phyloP scores from a whole-genome alignment of 2,888 invertebrate genomes.

The Helobdella robusta region DNA sequence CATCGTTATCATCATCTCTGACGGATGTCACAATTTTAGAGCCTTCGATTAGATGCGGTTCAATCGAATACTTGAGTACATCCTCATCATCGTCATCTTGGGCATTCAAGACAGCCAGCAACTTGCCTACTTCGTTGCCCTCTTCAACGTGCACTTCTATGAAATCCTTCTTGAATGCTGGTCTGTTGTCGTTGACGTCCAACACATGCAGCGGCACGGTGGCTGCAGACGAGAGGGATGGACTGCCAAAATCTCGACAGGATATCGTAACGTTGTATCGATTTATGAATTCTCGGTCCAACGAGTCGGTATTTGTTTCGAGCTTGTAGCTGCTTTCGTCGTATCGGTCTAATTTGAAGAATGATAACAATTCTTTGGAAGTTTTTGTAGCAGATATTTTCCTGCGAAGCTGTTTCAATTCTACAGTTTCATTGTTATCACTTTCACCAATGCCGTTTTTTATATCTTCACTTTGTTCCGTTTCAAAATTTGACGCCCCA shows the following conservation, averaged over 20 bases:
- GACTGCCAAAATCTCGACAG: slow-evolving; percentile 15
- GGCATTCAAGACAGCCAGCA: slow-evolving; percentile 15
- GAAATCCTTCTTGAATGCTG: background rate
- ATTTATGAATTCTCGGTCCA: slow-evolving; percentile 12
- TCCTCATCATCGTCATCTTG: background rate
- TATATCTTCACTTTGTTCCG: too few relatives aligned
- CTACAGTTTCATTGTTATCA: background rate
- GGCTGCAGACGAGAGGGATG: background rate
- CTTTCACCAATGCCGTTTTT: too few relatives aligned
- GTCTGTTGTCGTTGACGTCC: slow-evolving; percentile 21
- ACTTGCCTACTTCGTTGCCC: slow-evolving; percentile 8
- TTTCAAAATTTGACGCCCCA: too few relatives aligned
- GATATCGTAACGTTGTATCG: slow-evolving; percentile 3
- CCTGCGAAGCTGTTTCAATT: background rate
- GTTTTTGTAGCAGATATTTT: background rate
- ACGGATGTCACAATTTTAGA: too few relatives aligned
- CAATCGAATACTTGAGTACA: background rate
- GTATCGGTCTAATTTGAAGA: background rate
- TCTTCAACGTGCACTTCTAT: slow-evolving; percentile 9
- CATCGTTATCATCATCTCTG: background rate
- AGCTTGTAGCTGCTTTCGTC: slow-evolving; percentile 12
- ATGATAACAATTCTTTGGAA: background rate
- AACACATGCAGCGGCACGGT: background rate
- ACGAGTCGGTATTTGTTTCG: slow-evolving; percentile 9
- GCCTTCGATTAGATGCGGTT: too few relatives aligned